Evolutionary conservation across 2,113 vertebrate species (phyloP).

Genomic region (Bettongia penicillata): DNA sequence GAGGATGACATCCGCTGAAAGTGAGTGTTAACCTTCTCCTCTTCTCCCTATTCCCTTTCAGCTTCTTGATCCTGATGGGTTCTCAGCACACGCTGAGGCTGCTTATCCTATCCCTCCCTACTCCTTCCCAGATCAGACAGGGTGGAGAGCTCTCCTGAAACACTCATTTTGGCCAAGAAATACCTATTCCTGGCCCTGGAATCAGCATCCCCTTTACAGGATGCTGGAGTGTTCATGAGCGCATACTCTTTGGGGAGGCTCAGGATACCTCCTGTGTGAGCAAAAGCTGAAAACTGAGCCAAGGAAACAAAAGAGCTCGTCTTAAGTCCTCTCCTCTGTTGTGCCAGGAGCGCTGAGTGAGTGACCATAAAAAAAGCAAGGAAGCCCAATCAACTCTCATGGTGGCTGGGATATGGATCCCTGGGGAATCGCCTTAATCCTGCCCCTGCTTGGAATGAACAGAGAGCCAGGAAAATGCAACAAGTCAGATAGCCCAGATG

Average conservation of each 20-base stretch:
- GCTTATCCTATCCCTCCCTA: background rate
- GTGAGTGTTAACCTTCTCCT: background rate
- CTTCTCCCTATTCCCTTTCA: too few relatives aligned
- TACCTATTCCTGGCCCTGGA: background rate
- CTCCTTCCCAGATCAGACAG: background rate
- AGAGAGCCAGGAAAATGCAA: constrained; percentile 15
- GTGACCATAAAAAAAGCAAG: background rate
- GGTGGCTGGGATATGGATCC: background rate
- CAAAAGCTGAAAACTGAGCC: background rate
- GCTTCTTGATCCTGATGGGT: background rate
- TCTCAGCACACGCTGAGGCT: background rate
- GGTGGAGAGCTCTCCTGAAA: background rate
- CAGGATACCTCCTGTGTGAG: background rate
- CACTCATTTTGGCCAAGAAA: background rate
- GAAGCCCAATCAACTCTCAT: background rate
- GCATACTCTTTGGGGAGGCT: background rate
- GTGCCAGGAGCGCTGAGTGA: background rate
- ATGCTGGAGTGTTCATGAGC: constrained; percentile 8
- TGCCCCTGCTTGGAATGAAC: constrained; percentile 23
- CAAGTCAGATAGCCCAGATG: background rate
- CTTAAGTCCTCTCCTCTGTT: background rate
- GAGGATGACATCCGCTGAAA: background rate
- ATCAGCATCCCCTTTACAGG: background rate
- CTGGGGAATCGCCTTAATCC: background rate
- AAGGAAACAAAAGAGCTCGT: background rate